phyloP scores from a whole-genome alignment of 92 coral and sea anemone genomes.

The Ricordea florida region DNA sequence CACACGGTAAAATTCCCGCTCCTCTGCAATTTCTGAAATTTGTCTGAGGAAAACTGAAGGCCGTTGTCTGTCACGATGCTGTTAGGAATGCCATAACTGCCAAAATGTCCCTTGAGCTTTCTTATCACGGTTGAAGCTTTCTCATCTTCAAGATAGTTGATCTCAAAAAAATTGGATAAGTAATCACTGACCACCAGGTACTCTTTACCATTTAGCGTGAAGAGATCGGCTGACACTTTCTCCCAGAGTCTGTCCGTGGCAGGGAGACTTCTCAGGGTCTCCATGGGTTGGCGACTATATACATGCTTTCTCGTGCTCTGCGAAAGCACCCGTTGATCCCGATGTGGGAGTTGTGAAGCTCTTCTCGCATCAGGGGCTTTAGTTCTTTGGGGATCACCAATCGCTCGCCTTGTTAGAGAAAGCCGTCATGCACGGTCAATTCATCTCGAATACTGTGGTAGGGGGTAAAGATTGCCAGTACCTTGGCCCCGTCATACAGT shows the following conservation, averaged over 20 bases:
- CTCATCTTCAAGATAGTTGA: conserved; percentile 8
- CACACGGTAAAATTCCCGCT: conserved; percentile 8
- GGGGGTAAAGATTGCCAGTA: conserved; percentile 1
- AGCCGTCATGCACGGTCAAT: conserved; percentile 12
- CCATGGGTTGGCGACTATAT: no score
- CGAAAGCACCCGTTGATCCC: conserved; percentile 27
- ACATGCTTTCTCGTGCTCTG: conserved; percentile 35
- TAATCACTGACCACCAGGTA: conserved; percentile 41
- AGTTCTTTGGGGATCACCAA: not conserved
- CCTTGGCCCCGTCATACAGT: conserved; percentile 18
- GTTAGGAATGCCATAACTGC: conserved; percentile 33
- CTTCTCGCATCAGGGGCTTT: conserved; percentile 1
- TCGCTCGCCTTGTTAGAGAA: conserved; percentile 22
- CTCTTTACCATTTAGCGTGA: conserved; percentile 4
- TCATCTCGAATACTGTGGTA: conserved; percentile 22
- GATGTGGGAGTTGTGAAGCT: conserved; percentile 13
- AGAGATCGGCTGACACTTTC: conserved; percentile 28
- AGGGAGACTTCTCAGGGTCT: conserved; percentile 7
- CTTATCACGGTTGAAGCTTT: conserved; percentile 9
- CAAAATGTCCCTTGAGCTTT: conserved; percentile 22
- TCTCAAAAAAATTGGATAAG: conserved; percentile 27
- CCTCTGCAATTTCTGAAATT: not conserved
- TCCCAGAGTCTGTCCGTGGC: conserved; percentile 18
- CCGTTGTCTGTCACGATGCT: conserved; percentile 23
- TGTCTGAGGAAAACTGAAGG: conserved; percentile 4